phyloP scores from a whole-genome alignment of 2,797 vertebrate species.

The Loris lydekkerianus region DNA sequence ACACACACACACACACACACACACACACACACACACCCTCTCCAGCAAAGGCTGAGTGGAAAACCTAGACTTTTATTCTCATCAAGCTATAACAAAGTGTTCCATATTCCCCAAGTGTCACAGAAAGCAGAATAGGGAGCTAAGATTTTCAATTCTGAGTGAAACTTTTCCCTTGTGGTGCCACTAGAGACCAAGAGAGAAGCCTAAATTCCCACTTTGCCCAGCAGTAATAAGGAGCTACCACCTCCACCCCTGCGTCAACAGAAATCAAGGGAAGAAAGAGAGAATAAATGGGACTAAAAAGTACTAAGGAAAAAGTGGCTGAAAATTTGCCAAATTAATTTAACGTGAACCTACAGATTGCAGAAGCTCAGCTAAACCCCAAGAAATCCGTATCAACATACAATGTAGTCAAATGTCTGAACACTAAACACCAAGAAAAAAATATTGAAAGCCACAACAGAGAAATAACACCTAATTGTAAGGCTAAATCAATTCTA shows the following conservation, averaged over 20 bases:
- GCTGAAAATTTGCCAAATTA: slow-evolving; percentile 38
- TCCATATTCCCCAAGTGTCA: neutral
- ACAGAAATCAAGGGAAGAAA: neutral
- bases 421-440: slow-evolving; percentile 39
- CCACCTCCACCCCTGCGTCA: neutral
- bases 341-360: neutral
- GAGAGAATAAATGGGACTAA: neutral
- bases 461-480: neutral
- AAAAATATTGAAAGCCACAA: neutral
- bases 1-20: neutral
- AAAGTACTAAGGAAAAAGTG: neutral
- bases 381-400: neutral
- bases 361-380: slow-evolving; percentile 33
- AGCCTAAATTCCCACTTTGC: neutral
- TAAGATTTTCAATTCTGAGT: neutral
- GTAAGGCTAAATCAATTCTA: neutral
- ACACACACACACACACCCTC: neutral
- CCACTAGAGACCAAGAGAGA: neutral
- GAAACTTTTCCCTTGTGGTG: neutral
- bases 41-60: too few species aligned
- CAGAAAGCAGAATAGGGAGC: neutral
- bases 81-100: neutral
- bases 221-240: neutral
- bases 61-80: neutral
- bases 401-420: slow-evolving; percentile 20